Base-by-base conservation (phyloP, 2,113 vertebrate species). In the Dicrurus megarhynchus region DNA sequence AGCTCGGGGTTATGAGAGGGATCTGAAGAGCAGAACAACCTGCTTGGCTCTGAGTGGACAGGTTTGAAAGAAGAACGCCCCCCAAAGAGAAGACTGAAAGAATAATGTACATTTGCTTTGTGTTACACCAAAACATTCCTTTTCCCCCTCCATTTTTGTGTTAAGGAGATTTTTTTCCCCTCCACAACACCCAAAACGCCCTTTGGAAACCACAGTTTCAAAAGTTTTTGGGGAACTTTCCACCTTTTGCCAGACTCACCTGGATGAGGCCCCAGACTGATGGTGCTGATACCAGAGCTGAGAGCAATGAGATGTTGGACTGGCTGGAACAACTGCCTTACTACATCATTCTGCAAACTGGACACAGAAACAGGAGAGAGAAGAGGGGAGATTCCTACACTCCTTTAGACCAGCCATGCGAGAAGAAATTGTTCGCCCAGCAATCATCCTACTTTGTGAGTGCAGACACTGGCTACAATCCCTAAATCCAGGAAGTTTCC, bases 201-300 rank as follows among this genome's bases (percentile, higher is more conserved):
- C 23, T 39, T 81, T 60, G 27, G 46, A 64, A 78, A 69, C 5
- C 16, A 52, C 7, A 16, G 19, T 92, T 81, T 33, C 17, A 17
- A 35, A 76, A 47, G 53, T 47, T 81, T 76, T 73, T 32, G 16
- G 47, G 44, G 59, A 61, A 61, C 32, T 77, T 46, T 52, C 32
- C 57, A 26, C n/a, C 17, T 4, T 53, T 80, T 86, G 53, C 16
- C 23, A 39, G 65, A 10, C 13, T 70, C 27, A 69, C 30, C 16
- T 47, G 69, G 33, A 33, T 0, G 0, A 59, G 30, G n/a, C 28
- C 19, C 20, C 2, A 2, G 44, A 16, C 17, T 80, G 64, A 42
- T 17, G n/a, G 13, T 39, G 42, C 37, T 74, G 18, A 49, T 46
- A 42, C 7, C 42, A 68, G 57, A 46, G 57, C 61, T 56, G 35